phyloP scores from a whole-genome alignment of 2,888 invertebrate genomes.

The Saturnia japonica region DNA sequence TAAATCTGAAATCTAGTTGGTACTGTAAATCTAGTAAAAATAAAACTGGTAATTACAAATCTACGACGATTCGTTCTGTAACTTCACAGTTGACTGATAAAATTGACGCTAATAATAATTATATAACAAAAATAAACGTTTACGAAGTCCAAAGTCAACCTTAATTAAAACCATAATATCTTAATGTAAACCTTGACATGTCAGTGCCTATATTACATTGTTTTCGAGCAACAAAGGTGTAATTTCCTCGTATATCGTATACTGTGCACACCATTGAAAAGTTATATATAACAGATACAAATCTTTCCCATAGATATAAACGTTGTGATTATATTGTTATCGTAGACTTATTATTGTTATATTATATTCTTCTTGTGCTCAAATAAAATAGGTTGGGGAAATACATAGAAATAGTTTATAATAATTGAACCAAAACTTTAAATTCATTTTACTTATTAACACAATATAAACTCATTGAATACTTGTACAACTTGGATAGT shows the following conservation, averaged over 20 bases:
- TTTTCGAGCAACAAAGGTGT: slow-evolving; percentile 18
- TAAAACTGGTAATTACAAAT: not conserved
- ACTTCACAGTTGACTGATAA: not conserved
- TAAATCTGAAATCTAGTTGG: too few relatives aligned
- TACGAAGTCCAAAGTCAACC: not conserved
- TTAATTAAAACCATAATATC: slow-evolving; percentile 5
- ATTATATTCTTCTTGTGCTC: not conserved
- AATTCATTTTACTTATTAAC: not conserved
- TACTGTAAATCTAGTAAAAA: too few relatives aligned
- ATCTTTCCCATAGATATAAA: slow-evolving; percentile 22
- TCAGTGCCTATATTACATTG: slow-evolving; percentile 15
- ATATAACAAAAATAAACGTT: not conserved
- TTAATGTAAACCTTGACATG: slow-evolving; percentile 16
- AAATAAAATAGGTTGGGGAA: not conserved
- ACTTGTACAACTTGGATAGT: too few relatives aligned
- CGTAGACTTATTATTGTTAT: not conserved
- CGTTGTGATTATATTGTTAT: slow-evolving; percentile 4
- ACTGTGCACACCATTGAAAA: slow-evolving; percentile 2
- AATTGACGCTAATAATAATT: not conserved
- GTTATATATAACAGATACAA: slow-evolving; percentile 16
- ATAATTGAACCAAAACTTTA: not conserved
- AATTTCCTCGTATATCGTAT: slow-evolving; percentile 17
- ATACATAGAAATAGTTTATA: not conserved
- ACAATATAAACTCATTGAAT: too few relatives aligned
- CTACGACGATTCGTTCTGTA: not conserved